phyloP scores from a whole-genome alignment of 2,113 vertebrate genomes.

The Lipotes vexillifer region DNA sequence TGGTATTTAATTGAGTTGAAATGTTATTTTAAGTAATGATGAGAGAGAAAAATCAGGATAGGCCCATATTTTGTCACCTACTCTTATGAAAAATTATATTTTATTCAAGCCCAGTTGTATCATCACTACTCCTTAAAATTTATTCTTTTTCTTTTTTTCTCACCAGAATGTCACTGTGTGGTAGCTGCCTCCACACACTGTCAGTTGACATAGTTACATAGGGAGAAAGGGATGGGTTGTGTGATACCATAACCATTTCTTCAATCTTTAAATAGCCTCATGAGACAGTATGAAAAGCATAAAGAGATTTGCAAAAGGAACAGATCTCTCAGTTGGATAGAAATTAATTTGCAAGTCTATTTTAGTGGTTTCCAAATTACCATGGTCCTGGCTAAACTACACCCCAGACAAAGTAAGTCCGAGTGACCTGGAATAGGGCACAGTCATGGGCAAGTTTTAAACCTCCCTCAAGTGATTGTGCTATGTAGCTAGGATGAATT shows the following conservation, averaged over 20 bases:
- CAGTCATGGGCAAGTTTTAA: not conserved
- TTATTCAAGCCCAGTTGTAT: not conserved
- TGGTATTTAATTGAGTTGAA: slow-evolving; percentile 18
- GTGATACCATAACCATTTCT: not conserved
- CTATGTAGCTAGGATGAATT: not conserved
- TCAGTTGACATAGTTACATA: not conserved
- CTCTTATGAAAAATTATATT: not conserved
- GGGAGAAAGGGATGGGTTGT: not conserved
- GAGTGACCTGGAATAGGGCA: not conserved
- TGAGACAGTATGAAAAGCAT: not conserved
- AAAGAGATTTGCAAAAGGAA: not conserved
- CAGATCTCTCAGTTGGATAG: not conserved
- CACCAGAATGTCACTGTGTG: not conserved
- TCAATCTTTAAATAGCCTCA: not conserved
- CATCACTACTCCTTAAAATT: not conserved
- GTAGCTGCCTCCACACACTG: not conserved
- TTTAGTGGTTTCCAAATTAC: not conserved
- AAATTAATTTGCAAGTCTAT: slow-evolving; percentile 1
- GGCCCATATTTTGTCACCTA: not conserved
- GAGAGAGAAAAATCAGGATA: not conserved
- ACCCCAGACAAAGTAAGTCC: not conserved
- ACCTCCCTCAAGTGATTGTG: not conserved
- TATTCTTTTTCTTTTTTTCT: not conserved
- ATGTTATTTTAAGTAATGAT: slow-evolving; percentile 42
- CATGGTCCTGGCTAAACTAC: not conserved